Base-by-base conservation (phyloP, 1,140 invertebrate species). In the Drosophila aff. region DNA sequence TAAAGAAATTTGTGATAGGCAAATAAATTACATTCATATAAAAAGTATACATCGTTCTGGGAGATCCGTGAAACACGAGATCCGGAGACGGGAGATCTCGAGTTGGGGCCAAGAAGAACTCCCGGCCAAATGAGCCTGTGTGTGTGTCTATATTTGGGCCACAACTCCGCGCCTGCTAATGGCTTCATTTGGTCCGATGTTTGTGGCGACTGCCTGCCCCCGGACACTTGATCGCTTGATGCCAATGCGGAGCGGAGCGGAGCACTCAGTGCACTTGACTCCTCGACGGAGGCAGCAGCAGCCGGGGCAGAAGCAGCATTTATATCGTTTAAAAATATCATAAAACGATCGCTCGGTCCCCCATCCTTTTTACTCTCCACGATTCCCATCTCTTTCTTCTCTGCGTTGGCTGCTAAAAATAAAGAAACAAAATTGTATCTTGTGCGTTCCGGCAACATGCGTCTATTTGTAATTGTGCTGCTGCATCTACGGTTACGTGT, bases 221-320 rank as follows among this genome's bases (percentile, higher is more conserved):
- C 73, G 81, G 81, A 84, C 82, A 84, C 81, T 84, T 83, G 81
- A 83, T 83, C 82, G 80, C 81, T 81, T 76, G 81, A 84, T 83
- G 81, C 81, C 81, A 59, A 61, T 83, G 81, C 81, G 13, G 33
- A 49, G 43, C 67, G 47, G 31, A 73, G 69, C 67, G 47, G 31
- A 73, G 69, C 67, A 61, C 68, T 74, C 55, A 72, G 40, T 61
- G 71, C 81, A 83, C 81, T 83, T 83, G 81, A 83, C 81, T 83
- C 83, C 36, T 40, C 36, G 53, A 1, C 53, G 36, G 21, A 57
- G 53, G 53, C 53, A 55, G 18, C 50, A 36, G 3, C 10, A 53
- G n/a, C 81, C 11, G 10, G n/a, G n/a, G 76, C 71, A 33, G 67
- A 52, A 67, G 65, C 77, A 72, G 81, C 72, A 66, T 72, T 83